Evolutionary conservation across 2,797 vertebrate species (phyloP), one percentile per base, ranked within the genome.

Genomic region (Lepus townsendii): DNA sequence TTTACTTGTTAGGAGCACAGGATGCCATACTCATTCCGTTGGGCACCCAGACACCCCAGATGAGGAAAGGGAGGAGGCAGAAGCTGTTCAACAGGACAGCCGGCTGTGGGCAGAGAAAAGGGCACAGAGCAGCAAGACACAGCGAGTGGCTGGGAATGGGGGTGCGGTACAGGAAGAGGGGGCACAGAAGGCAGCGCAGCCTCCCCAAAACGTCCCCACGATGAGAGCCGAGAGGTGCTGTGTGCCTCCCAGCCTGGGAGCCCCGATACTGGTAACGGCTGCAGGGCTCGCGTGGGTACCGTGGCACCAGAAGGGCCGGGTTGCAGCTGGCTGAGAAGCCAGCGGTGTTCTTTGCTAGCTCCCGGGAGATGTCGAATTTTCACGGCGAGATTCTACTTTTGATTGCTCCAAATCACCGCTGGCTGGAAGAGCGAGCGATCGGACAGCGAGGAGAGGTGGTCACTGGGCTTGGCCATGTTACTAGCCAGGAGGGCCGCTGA

Each of bases 401-500:
- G 72, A 76, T 42, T 84, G 77, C 22, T 69, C 78, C 82, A 17
- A 13, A 22, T 52, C 20, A 63, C n/a, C 19, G 27, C 69, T 83
- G 54, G n/a, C 35, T 60, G 32, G 62, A 68, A 78, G 76, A 83
- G 13, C 9, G 0, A 11, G 32, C 52, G 1, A 47, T 4, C 1
- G 19, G 2, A 16, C 24, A 50, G 50, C 0, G 3, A 32, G 32
- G 27, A 24, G 24, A 71, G 66, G 7, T 5, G 30, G 60, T 83
- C 6, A 0, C n/a, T 2, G 0, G 3, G 9, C 26, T 50, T 57
- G n/a, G 35, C 42, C 52, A 26, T 10, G 65, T 9, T 5, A 12
- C 79, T 42, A 50, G 13, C 66, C 75, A 35, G 27, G 80, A 88
- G n/a, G 68, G 63, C 63, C 88, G 78, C 19, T 26, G n/a, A 32